phyloP scores from a whole-genome alignment of 2,113 vertebrate genomes.

The Dascyllus trimaculatus region DNA sequence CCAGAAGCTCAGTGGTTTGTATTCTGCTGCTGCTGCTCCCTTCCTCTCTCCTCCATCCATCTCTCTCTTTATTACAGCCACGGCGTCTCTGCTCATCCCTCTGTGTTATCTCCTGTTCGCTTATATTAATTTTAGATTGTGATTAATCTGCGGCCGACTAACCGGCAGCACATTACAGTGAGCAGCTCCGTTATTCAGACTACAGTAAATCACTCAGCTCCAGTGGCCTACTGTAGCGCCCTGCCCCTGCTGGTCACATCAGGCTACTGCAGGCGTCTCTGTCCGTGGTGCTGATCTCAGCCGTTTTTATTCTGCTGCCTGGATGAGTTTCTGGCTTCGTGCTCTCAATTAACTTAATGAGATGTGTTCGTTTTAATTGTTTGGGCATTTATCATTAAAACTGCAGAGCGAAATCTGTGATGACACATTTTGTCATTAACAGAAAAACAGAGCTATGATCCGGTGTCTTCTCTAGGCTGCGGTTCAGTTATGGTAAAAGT shows the following conservation, averaged over 20 bases:
- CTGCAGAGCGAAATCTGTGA: background rate
- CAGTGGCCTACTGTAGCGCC: background rate
- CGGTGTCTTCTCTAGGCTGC: background rate
- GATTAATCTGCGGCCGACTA: background rate
- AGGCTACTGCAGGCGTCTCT: slow-evolving; percentile 35
- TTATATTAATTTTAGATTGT: no score
- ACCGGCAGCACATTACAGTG: background rate
- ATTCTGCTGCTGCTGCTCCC: slow-evolving; percentile 41
- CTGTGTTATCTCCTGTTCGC: background rate
- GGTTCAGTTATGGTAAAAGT: background rate
- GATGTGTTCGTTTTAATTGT: background rate
- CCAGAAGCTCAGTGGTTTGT: slow-evolving; percentile 65
- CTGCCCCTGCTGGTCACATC: slow-evolving; percentile 39
- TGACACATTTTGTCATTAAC: background rate
- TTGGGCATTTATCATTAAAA: background rate
- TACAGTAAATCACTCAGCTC: background rate
- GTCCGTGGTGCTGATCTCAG: slow-evolving; percentile 73
- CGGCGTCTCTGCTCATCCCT: background rate
- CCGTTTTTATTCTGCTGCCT: background rate
- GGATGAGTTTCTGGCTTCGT: background rate
- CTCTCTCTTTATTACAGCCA: background rate
- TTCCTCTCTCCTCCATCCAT: slow-evolving; percentile 20
- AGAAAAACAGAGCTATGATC: background rate
- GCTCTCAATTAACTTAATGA: background rate
- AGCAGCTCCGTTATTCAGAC: background rate